Evolutionary conservation across 2,797 vertebrate genomes (phyloP), one percentile per base, ranked within the genome.

Genomic region (Myioborus miniatus): DNA sequence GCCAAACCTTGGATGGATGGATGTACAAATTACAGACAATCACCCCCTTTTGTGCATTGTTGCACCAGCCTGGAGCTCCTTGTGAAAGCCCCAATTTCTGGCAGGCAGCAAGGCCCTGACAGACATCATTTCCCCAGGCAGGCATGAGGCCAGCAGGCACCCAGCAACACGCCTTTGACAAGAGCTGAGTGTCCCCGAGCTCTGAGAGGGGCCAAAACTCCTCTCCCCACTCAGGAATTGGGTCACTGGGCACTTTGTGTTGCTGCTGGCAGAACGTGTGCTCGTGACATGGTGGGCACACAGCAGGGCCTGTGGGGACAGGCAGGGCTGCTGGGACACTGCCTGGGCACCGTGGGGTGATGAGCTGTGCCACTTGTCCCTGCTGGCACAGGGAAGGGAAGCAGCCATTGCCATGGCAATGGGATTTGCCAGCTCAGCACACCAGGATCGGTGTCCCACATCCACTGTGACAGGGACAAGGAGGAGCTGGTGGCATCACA

Each of bases 191-290:
- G 9, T 55, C 75, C 91, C 37, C n/a, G 23, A 15, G 69, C 93
- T 84, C 74, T 3, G 2, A 26, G 55, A 70, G 21, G 29, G 44
- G 56, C 20, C 11, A 4, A 3, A 74, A 12, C 53, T 74, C 87
- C n/a, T 43, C 55, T 62, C 56, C 56, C 37, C 0, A 0, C 69
- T 90, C 65, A 83, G 89, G 77, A 93, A 92, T 37, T 1, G 4
- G 93, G 87, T 93, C 94, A 92, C 32, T 21, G 91, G 70, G 36
- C 6, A 27, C 85, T 96, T 95, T 95, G 90, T 92, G 82, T 6
- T 0, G 8, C 32, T 34, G 39, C 68, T 68, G 80, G 88, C 76
- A 21, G 8, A 12, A 39, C 46, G 41, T 2, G 37, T 1, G 21
- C 60, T 4, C 0, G 36, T 50, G 89, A 81, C 8, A 4, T 7